Evolutionary conservation across 2,888 invertebrate genomes (phyloP).

Genomic region (Melinopterus prodromus): DNA sequence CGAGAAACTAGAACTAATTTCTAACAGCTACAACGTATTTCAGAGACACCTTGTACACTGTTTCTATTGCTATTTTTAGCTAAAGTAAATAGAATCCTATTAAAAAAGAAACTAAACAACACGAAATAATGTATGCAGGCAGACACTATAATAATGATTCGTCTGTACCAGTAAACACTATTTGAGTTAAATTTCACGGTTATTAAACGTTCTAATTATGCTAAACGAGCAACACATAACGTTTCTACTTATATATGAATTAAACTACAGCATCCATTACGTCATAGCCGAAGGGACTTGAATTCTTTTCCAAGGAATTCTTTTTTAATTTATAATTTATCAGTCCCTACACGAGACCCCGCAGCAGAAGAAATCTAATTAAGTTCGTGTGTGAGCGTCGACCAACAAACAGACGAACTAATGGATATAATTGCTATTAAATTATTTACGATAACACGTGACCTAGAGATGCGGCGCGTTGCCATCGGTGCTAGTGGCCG

Average conservation of each 20-base stretch:
- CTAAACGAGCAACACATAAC: not conserved
- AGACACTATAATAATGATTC: too few species aligned
- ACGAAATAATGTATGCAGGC: too few species aligned
- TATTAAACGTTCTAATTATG: conserved; percentile 20
- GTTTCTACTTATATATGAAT: too few species aligned
- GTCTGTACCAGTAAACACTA: not conserved
- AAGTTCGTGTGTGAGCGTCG: not conserved
- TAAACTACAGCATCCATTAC: too few species aligned
- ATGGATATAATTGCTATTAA: conserved; percentile 16
- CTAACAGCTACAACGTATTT: too few species aligned
- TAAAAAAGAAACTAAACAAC: too few species aligned
- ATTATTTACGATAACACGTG: conserved; percentile 15
- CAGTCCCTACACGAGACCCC: not conserved
- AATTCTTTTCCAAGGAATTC: too few species aligned
- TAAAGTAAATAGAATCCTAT: too few species aligned
- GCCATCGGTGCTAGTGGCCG: not conserved
- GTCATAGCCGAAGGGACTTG: too few species aligned
- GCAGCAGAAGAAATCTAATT: not conserved
- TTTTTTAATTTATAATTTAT: not conserved
- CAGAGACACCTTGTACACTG: too few species aligned
- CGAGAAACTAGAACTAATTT: too few species aligned
- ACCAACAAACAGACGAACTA: not conserved
- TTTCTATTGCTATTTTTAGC: too few species aligned
- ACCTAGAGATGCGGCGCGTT: not conserved
- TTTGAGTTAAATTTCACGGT: conserved; percentile 14